Evolutionary conservation across 2,888 invertebrate genomes (phyloP).

Genomic region (Carterocephalus palaemon): DNA sequence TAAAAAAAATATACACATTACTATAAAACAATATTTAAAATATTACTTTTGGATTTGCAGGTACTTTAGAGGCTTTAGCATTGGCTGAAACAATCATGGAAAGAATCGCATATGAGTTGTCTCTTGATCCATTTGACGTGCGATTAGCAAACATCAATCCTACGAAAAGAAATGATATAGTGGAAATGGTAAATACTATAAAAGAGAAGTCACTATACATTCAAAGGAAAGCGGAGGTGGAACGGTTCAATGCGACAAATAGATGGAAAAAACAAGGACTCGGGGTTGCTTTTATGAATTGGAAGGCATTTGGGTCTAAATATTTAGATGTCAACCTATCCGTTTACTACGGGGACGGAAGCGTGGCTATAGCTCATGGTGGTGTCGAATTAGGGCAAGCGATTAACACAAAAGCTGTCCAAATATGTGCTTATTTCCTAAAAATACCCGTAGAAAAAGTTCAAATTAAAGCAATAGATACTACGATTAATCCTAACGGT

Average conservation of each 20-base stretch:
- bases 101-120: conserved; percentile 73
- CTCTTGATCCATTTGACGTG: conserved; percentile 78
- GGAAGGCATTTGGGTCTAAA: conserved; percentile 51
- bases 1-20: too few species aligned
- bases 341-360: conserved; percentile 83
- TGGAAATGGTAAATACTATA: conserved; percentile 71
- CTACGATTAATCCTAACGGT: conserved; percentile 80
- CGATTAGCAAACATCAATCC: conserved; percentile 69
- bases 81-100: conserved; percentile 82
- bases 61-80: conserved; percentile 74
- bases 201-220: conserved; percentile 73
- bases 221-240: conserved; percentile 62
- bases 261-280: conserved; percentile 86
- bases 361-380: conserved; percentile 83
- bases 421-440: conserved; percentile 85
- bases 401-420: conserved; percentile 88
- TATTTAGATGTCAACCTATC: conserved; percentile 72
- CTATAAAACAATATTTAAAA: too few species aligned
- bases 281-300: conserved; percentile 80
- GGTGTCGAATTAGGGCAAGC: conserved; percentile 89
- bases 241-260: conserved; percentile 80
- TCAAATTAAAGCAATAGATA: conserved; percentile 81
- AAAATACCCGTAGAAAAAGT: conserved; percentile 83
- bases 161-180: conserved; percentile 40
- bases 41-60: conserved; percentile 35